A percentile compares a stretch with the other conserved stretches of the same genome.
phyloP scores from a whole-genome alignment of 2,888 invertebrate species.

The Pristionchus entomophagus region DNA sequence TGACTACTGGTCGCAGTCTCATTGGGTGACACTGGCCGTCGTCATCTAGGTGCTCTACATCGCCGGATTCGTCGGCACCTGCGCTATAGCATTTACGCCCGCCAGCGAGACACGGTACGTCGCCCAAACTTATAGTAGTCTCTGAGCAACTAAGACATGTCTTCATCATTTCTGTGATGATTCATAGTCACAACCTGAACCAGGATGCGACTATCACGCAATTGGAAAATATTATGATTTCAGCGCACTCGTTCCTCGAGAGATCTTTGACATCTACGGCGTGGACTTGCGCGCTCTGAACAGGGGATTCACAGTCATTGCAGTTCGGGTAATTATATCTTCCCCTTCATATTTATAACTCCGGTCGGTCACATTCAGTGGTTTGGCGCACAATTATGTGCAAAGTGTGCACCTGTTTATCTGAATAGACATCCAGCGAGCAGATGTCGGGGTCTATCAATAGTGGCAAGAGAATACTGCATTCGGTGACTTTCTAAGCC shows the following conservation, averaged over 20 bases:
- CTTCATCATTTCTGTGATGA: no score
- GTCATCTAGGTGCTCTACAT: background rate
- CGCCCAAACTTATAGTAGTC: no score
- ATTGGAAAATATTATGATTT: background rate
- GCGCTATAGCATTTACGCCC: background rate
- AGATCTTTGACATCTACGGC: slow-evolving; percentile 18
- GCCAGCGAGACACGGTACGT: background rate
- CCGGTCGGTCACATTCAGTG: no score
- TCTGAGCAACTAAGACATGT: no score
- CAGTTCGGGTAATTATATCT: background rate
- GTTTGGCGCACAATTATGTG: no score
- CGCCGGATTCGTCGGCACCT: background rate
- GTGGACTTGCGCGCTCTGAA: background rate
- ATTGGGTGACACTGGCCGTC: background rate
- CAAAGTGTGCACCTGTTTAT: no score
- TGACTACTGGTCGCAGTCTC: background rate
- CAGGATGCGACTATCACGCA: no score
- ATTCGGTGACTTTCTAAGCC: no score
- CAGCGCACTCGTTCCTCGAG: background rate
- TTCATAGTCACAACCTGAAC: no score
- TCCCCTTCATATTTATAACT: background rate
- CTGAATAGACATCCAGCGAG: no score
- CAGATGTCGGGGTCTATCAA: no score
- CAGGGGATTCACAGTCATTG: slow-evolving; percentile 3
- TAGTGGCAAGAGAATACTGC: background rate